Conservation (phyloP, 2,797 vertebrate species). For the Rhynchonycteris naso region DNA sequence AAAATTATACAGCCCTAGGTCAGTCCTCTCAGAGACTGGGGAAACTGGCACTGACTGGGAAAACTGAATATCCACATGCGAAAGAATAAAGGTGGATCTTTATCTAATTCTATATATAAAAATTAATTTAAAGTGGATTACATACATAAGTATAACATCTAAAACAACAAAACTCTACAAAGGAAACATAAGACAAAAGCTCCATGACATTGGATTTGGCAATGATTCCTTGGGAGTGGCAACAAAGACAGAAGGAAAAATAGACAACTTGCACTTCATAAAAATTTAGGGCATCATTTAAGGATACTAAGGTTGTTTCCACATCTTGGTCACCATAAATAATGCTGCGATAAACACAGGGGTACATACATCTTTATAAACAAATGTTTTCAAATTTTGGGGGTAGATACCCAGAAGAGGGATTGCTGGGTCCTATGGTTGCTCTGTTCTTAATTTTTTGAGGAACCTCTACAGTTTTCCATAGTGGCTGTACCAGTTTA, state of each 20-base stretch:
- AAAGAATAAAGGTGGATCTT: not conserved
- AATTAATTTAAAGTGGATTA: conserved; percentile 2
- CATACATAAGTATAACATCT: conserved; percentile 5
- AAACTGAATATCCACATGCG: not conserved
- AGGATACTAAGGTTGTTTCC: not conserved
- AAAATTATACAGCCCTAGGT: not conserved
- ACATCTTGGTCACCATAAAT: not conserved
- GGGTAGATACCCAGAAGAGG: not conserved
- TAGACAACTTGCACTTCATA: not conserved
- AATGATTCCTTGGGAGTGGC: not conserved
- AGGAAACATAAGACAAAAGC: not conserved
- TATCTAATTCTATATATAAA: not conserved
- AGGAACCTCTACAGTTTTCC: not conserved
- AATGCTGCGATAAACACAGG: not conserved
- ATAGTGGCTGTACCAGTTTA: not conserved
- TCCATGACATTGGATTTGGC: not conserved
- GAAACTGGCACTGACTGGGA: not conserved
- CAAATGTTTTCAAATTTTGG: not conserved
- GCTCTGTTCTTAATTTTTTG: not conserved
- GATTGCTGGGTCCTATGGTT: not conserved
- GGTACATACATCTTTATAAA: not conserved
- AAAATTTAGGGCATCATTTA: not conserved
- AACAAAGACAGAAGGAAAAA: conserved; percentile 6
- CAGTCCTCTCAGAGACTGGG: not conserved
- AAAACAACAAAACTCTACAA: conserved; percentile 6